Evolutionary conservation across 2,797 vertebrate genomes (phyloP), one percentile per base, ranked within the genome.

Genomic region (Notamacropus eugenii): DNA sequence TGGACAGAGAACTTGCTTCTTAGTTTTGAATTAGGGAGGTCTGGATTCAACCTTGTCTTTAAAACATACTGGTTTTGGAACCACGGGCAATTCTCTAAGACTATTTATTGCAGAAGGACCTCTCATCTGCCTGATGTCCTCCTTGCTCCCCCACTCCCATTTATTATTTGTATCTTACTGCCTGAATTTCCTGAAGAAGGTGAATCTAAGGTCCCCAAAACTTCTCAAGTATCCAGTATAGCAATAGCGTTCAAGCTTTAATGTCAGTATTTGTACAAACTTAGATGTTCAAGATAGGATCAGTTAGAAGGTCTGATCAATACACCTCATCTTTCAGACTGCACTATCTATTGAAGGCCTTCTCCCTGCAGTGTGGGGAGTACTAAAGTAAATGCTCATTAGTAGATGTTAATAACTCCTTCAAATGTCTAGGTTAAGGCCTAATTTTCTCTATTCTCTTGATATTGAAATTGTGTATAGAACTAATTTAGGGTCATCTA

Each of bases 191-290:
- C 2, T 74, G n/a, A 87, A 19, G 34, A 74, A 87, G 10, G 24
- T 87, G 40, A 46, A 87, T 46, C 40, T 9, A 46, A 87, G 40
- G 40, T 50, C 31, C 22, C 74, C 24, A 27, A 22, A 87, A 46
- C 9, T 27, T 50, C 74, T 87, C 40, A 87, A 87, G 74, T 11
- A 87, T 46, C 40, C 67, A 87, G 40, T 27, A 40, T 74, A n/a
- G 55, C 87, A 92, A 50, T 55, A 93, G 54, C 87, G 95, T 91
- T 46, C 82, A 94, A 55, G 92, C 31, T 87, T 54, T 90, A 67
- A 92, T 31, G 74, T 54, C 19, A 94, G 94, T 55, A 50, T 59
- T 91, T 74, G 91, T 90, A 94, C 93, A 97, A 67, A 74, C 5
- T 12, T 29, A 12, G 31, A 19, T 93, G 62, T 58, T 90, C 58